Base-by-base conservation (phyloP, 1,140 invertebrate genomes). In the Lethocerus indicus region DNA sequence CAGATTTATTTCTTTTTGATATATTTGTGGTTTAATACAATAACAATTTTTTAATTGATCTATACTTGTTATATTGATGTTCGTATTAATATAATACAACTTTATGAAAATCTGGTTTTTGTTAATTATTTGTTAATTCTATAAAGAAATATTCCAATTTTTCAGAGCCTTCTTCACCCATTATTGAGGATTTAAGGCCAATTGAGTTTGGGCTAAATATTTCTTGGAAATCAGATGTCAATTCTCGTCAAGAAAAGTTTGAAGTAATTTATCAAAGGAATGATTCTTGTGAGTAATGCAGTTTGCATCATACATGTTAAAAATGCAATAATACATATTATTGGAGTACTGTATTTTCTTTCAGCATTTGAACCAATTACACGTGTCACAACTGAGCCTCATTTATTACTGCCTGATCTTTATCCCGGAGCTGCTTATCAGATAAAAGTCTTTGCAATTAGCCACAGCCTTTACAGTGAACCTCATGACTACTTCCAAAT, bases 141-240 rank as follows among this genome's bases (percentile, higher is more conserved):
- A n/a, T n/a, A n/a, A n/a, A n/a, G n/a, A n/a, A n/a, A n/a, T n/a
- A n/a, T n/a, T n/a, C n/a, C n/a, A 36, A 27, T 41, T 50, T 54
- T 58, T 18, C 46, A 71, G 68, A 76, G 45, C 88, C 89, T 7
- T 84, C 85, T 23, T 81, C 87, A 43, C 88, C 88, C 2, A 87
- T 89, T 49, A 89, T 90, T 49, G 81, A 87, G 61, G 82, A 86
- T 58, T 63, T 90, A 23, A 79, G 78, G 60, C 74, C 83, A 1
- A 78, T 86, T 37, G 71, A 75, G 18, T 72, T 73, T 59, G 81
- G 82, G 3, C 66, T 92, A 44, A 87, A 87, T 54, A 86, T 94
- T 29, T 87, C 85, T 12, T 94, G 88, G 88, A 88, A 89, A 67
- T 87, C 83, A 49, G 89, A 92, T 63, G 88, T 91, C 0, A 89